Conservation (phyloP, 2,797 vertebrate genomes). For the Gila robusta region DNA sequence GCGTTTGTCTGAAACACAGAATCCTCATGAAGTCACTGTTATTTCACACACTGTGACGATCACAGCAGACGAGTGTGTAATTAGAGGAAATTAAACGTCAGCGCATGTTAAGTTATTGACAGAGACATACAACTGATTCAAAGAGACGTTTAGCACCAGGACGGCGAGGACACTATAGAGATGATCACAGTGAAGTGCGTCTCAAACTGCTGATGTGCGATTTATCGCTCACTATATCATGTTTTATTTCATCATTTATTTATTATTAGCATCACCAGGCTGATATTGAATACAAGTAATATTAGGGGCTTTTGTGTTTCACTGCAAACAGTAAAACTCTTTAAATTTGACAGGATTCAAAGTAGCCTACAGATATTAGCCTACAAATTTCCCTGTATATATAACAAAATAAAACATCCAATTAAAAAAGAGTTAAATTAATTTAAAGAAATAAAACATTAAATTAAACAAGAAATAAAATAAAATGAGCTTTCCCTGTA, state of each 20-base stretch:
- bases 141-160: not conserved
- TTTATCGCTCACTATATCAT: not conserved
- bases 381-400: too few species aligned
- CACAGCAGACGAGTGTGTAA: not conserved
- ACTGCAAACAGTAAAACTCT: not conserved
- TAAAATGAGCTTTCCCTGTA: too few species aligned
- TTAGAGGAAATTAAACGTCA: not conserved
- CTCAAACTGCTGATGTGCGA: too few species aligned
- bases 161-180: too few species aligned
- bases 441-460: too few species aligned
- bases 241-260: not conserved
- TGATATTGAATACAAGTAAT: not conserved
- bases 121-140: not conserved
- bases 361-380: not conserved
- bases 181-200: not conserved
- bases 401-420: too few species aligned
- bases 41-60: not conserved
- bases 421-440: too few species aligned
- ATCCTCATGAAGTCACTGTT: slow-evolving; percentile 18
- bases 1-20: slow-evolving; percentile 84
- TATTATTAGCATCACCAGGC: not conserved
- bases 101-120: not conserved
- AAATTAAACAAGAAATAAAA: too few species aligned
- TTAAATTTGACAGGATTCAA: not conserved
- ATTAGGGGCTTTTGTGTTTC: not conserved